phyloP scores from a whole-genome alignment of 2,888 invertebrate species.

The Calameuta pallipes region DNA sequence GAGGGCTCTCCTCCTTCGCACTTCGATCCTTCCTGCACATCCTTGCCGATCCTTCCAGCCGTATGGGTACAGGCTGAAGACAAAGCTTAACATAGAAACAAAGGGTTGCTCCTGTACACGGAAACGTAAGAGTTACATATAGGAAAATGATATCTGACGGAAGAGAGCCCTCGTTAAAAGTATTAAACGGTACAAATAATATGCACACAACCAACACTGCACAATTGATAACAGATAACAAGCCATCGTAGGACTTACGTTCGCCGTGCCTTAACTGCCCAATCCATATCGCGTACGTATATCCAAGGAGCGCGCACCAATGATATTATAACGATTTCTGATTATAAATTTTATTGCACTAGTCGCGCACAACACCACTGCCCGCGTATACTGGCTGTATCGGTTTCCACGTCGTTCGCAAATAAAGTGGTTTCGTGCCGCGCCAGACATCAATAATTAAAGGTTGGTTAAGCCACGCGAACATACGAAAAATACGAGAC shows the following conservation, averaged over 20 bases:
- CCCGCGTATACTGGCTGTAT: constrained; percentile 33
- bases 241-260: constrained; percentile 55
- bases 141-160: not conserved
- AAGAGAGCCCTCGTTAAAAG: not conserved
- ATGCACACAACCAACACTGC: not conserved
- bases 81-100: not conserved
- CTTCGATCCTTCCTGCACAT: not conserved
- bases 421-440: constrained; percentile 24
- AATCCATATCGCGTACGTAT: constrained; percentile 64
- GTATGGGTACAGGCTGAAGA: not conserved
- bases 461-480: constrained; percentile 17
- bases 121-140: not conserved
- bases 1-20: not conserved
- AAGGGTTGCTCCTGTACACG: not conserved
- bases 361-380: constrained; percentile 45
- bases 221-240: not conserved
- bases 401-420: constrained; percentile 28
- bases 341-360: constrained; percentile 42
- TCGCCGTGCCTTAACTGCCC: constrained; percentile 64
- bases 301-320: constrained; percentile 41
- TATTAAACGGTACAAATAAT: not conserved
- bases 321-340: not conserved
- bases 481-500: constrained; percentile 29
- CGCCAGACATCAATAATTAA: constrained; percentile 28
- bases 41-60: not conserved